Percentiles rank a stretch among this genome's conserved stretches.
Evolutionary conservation across 1,140 invertebrate genomes (phyloP).

Genomic region (Yoshiicerus persimilis): DNA sequence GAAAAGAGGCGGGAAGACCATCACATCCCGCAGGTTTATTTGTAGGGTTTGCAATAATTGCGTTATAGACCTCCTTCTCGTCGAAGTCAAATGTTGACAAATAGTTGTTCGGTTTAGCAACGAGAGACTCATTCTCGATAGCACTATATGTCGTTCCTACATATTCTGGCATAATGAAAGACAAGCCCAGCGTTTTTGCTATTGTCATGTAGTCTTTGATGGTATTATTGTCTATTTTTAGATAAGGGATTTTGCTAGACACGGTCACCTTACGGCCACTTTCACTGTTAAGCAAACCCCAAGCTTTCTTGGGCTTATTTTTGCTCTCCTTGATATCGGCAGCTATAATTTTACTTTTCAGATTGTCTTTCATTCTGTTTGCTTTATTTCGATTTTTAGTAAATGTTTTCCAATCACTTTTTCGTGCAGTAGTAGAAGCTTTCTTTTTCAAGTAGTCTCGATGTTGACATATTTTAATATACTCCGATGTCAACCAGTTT

Average conservation of each 20-base stretch:
- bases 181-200: background rate
- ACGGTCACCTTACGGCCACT: background rate
- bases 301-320: background rate
- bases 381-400: background rate
- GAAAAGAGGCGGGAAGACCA: background rate
- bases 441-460: background rate
- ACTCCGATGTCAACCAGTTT: background rate
- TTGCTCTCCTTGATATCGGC: background rate
- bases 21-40: background rate
- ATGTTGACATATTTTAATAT: background rate
- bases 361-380: background rate
- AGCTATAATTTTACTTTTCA: background rate
- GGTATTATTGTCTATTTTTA: background rate
- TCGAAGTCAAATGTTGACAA: background rate
- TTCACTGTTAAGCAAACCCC: background rate
- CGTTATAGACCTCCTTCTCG: background rate
- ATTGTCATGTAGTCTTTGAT: background rate
- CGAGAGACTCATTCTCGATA: background rate
- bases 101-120: background rate
- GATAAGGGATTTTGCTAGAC: background rate
- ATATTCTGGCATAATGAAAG: background rate
- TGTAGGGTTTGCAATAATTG: background rate
- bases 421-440: background rate
- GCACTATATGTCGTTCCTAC: background rate
- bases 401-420: background rate